Percentiles rank a stretch among this genome's conserved stretches.
phyloP scores from a whole-genome alignment of 2,113 vertebrate species.

The Otus sunia region DNA sequence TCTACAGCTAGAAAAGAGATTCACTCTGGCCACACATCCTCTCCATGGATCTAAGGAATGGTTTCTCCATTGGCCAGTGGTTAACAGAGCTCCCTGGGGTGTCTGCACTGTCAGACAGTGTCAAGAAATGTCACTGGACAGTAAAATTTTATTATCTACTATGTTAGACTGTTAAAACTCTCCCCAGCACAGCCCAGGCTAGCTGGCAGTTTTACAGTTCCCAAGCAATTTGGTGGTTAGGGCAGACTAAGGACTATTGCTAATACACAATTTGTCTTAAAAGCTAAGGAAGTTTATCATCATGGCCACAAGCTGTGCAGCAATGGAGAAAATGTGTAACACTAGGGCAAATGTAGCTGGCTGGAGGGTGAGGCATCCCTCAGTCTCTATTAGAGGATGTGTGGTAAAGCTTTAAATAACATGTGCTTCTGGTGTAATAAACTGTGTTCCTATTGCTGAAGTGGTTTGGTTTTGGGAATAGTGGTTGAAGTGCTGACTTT shows the following conservation, averaged over 20 bases:
- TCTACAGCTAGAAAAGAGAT: background rate
- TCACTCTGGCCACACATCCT: background rate
- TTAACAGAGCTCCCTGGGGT: background rate
- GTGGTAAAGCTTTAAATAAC: background rate
- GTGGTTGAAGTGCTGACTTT: background rate
- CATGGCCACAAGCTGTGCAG: background rate
- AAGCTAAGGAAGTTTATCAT: background rate
- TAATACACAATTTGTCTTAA: background rate
- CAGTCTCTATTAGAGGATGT: background rate
- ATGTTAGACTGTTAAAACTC: background rate
- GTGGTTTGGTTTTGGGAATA: background rate
- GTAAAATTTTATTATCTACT: background rate
- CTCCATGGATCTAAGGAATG: background rate
- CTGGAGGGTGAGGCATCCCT: background rate
- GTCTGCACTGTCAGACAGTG: background rate
- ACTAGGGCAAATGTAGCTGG: background rate
- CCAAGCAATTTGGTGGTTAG: background rate
- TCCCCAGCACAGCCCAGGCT: background rate
- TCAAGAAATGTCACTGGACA: background rate
- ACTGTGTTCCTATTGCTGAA: background rate
- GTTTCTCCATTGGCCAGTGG: background rate
- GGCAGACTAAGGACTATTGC: background rate
- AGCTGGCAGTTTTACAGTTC: background rate
- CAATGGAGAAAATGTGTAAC: background rate
- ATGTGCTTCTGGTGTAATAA: background rate